Base-by-base conservation (phyloP, 1,140 invertebrate genomes). In the Drosophila bocki region DNA sequence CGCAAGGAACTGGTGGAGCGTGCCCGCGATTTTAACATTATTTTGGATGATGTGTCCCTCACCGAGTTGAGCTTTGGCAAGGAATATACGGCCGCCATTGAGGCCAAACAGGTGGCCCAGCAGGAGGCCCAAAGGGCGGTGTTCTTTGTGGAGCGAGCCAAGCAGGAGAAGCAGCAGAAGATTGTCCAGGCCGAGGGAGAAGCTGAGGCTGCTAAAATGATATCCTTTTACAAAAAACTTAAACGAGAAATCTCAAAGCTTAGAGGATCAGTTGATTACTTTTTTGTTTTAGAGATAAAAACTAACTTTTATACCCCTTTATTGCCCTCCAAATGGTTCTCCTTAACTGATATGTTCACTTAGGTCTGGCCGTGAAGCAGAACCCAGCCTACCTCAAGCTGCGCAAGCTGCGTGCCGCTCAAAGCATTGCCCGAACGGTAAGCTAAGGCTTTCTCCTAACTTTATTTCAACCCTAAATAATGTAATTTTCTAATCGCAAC, bases 121-220 rank as follows among this genome's bases (percentile, higher is more conserved):
- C 99, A 99, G 94, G 99, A 99, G 94, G 99, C 99, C 13, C 99
- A 99, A 93, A 94, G 99, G 83, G 99, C 99, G 44, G 98, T 98
- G 64, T 99, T 99, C 93, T 96, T 98, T 29, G 99, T 99, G 1
- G 99, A 99, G 94, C 96, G 97, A 91, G 99, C 99, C 13, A 98
- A 97, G 86, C 99, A 99, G 93, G 99, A 99, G 93, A 96, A 96
- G 91, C 99, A 99, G 93, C 99, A 99, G 93, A 99, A 99, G 93
- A 99, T 99, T 94, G 98, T 99, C 3, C 99, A 99, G 93, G 99
- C 99, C 78, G 99, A 99, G 94, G 99, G 99, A 95, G 99, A 99
- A 96, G 98, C 99, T 29, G 97, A 99, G 95, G 98, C 99, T 86
- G 99, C 99, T 3, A 97, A 97, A 95, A 97, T 98, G 97, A 97